These are phyloP conservation scores for Muraenolepis orangiensis DNA, from an alignment of 2,797 vertebrate species.

Conservation along the genomic window DNA sequence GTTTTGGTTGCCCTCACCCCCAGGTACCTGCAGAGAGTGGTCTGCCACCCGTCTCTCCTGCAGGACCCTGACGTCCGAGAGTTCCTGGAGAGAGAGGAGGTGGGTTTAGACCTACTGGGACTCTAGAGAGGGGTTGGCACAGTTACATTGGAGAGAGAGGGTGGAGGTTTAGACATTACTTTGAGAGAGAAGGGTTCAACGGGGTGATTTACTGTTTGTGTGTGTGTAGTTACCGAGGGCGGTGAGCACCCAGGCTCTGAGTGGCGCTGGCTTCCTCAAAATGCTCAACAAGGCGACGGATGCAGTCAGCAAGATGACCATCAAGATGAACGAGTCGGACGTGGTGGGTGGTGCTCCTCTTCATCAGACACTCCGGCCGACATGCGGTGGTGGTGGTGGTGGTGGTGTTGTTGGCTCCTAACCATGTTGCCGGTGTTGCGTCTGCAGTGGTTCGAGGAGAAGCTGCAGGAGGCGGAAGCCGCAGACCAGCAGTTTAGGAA, in stretches of 20 bases:
- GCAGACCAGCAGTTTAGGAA: constrained; percentile 93
- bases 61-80: constrained; percentile 95
- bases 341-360: constrained; percentile 80
- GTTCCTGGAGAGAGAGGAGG: constrained; percentile 97
- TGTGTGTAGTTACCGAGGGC: constrained; percentile 85
- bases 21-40: constrained; percentile 91
- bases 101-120: constrained; percentile 51
- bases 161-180: neutral
- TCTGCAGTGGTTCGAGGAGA: constrained; percentile 97
- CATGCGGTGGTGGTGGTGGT: neutral
- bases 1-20: neutral
- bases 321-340: constrained; percentile 98
- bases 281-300: constrained; percentile 97
- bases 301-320: constrained; percentile 98
- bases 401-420: neutral
- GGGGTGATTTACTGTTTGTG: neutral
- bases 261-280: constrained; percentile 93
- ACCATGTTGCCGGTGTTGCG: constrained; percentile 17
- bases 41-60: constrained; percentile 88
- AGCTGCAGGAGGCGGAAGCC: constrained; percentile 93
- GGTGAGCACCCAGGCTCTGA: constrained; percentile 87
- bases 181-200: neutral
- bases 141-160: too few relatives aligned
- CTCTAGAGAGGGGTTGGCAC: neutral
- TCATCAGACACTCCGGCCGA: too few relatives aligned